These are phyloP conservation scores for Rhinatrema bivittatum DNA, from an alignment of 2,797 vertebrate species.

Conservation along the genomic window DNA sequence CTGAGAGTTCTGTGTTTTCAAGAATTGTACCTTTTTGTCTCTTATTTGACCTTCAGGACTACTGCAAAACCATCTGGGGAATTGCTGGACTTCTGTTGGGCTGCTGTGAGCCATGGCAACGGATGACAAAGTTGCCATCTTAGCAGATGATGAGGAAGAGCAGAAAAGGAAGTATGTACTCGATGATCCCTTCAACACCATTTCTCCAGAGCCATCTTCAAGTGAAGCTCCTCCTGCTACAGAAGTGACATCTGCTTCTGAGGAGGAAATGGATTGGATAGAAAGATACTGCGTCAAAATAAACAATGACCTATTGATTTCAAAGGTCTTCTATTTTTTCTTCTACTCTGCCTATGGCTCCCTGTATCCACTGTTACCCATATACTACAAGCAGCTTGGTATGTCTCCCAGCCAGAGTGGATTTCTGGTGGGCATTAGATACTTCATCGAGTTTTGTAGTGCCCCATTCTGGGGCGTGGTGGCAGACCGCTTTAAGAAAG, in stretches of 20 bases:
- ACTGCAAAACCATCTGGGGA: slow-evolving; percentile 12
- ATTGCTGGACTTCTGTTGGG: slow-evolving; percentile 1
- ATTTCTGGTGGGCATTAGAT: slow-evolving; percentile 87
- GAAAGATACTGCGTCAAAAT: slow-evolving; percentile 76
- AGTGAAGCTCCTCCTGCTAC: slow-evolving; percentile 26
- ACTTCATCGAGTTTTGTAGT: slow-evolving; percentile 98
- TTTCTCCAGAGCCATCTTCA: slow-evolving; percentile 51
- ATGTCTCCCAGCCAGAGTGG: slow-evolving; percentile 87
- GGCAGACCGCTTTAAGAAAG: slow-evolving; percentile 88
- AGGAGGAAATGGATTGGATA: slow-evolving; percentile 70
- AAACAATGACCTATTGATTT: slow-evolving; percentile 83
- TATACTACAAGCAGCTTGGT: slow-evolving; percentile 94
- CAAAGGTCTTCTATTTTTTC: slow-evolving; percentile 96
- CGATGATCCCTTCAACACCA: slow-evolving; percentile 71
- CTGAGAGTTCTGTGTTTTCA: too few species aligned
- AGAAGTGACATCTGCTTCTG: slow-evolving; percentile 34
- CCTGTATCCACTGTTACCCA: slow-evolving; percentile 82
- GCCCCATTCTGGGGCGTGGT: slow-evolving; percentile 96
- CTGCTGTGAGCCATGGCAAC: slow-evolving; percentile 68
- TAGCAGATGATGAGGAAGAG: slow-evolving; percentile 91
- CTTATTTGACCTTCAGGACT: slow-evolving; percentile 39
- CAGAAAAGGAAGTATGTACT: slow-evolving; percentile 85
- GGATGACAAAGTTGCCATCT: slow-evolving; percentile 88
- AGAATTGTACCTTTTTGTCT: too few species aligned
- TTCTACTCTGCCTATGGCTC: slow-evolving; percentile 96